These are phyloP conservation scores for Lamellibrachia luymesi DNA, from an alignment of 1,140 invertebrate species.

Conservation along the genomic window DNA sequence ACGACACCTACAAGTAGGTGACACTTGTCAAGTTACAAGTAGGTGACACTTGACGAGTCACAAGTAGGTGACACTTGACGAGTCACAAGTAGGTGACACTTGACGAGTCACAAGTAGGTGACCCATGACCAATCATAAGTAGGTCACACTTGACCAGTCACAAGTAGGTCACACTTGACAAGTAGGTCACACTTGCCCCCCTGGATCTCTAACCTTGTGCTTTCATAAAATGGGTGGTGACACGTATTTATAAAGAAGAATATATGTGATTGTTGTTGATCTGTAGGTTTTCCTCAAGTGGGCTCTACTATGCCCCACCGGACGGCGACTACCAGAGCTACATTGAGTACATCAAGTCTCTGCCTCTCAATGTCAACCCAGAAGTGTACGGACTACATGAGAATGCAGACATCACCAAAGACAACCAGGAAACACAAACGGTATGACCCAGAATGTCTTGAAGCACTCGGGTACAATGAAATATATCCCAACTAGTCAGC, in stretches of 20 bases:
- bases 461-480: slow-evolving; percentile 4
- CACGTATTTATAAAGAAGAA: no score
- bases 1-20: slow-evolving; percentile 54
- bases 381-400: slow-evolving; percentile 58
- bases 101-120: not conserved
- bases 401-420: slow-evolving; percentile 58
- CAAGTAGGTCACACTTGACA: not conserved
- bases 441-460: slow-evolving; percentile 56
- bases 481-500: no score
- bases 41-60: not conserved
- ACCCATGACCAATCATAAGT: not conserved
- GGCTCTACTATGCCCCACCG: slow-evolving; percentile 76
- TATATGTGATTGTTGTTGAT: not conserved
- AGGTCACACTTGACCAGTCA: not conserved
- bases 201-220: no score
- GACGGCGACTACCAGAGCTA: slow-evolving; percentile 59
- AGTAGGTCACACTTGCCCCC: slow-evolving; percentile 2
- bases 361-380: slow-evolving; percentile 52
- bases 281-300: slow-evolving; percentile 58
- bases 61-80: not conserved
- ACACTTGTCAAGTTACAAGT: not conserved
- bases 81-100: not conserved
- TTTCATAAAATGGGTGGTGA: slow-evolving; percentile 10
- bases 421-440: slow-evolving; percentile 55
- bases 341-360: slow-evolving; percentile 51